Base-by-base conservation (phyloP, 2,113 vertebrate genomes). In the Seriola dumerili region DNA sequence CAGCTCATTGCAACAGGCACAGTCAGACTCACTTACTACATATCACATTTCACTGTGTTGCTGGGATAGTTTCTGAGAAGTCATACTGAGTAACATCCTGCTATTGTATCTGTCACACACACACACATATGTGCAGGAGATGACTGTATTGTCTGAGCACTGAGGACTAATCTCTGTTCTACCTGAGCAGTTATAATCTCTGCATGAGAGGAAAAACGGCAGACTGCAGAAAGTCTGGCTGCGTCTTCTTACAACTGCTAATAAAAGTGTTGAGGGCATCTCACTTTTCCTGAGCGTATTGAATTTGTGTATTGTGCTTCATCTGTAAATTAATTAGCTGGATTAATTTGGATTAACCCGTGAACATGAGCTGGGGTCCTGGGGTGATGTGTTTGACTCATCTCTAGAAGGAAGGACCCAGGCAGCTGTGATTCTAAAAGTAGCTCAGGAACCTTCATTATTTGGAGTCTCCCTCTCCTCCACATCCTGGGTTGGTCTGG, bases 61-160 rank as follows among this genome's bases (percentile, higher is more conserved):
- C 76, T 75, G 46, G 19, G 64, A 61, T 40, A 8, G 55, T 76
- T 83, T 83, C n/a, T 85, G 75, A 82, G 48, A 78, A 76, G 76
- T 73, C 21, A 57, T 10, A 32, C 54, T 23, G 32, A 38, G 29
- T 59, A 75, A 58, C 32, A 52, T 21, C 25, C 40, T 72, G 66
- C 46, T 54, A 76, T 83, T 71, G 72, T 29, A 65, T 73, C 72
- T 73, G 76, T 78, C 81, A 81, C 69, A 72, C 66, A 75, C 21
- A 46, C 19, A 65, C 10, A 29, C 34, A 4, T 29, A 36, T 36
- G 34, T 5, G 11, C 10, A n/a, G 6, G 13, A 23, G 54, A 57
- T 2, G 29, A 67, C 5, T 65, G 17, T 17, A 42, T 67, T 65
- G 59, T 55, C 17, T 76, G 75, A 55, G 21, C 40, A 58, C 32